Percentiles rank a stretch among this genome's conserved stretches.
Conservation (phyloP, 53 echinoderm and acorn worm genomes). For the Antedon mediterranea region DNA sequence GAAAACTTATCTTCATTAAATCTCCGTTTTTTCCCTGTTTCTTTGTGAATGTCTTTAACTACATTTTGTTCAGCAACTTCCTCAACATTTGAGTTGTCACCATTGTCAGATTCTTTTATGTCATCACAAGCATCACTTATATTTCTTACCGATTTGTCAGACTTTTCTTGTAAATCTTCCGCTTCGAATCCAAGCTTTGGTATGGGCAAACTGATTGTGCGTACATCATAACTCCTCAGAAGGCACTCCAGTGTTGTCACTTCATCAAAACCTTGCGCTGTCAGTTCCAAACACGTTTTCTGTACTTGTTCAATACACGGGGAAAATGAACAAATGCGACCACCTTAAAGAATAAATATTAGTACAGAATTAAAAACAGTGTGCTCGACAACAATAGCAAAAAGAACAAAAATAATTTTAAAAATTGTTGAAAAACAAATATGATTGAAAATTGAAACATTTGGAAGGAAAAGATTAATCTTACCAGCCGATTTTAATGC, state of each 20-base stretch:
- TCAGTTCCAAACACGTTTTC: conserved; percentile 41
- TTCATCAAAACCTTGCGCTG: conserved; percentile 49
- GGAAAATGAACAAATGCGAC: conserved; percentile 80
- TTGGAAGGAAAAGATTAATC: too few relatives aligned
- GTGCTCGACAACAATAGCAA: too few relatives aligned
- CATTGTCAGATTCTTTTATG: background rate
- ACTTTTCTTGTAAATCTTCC: too few relatives aligned
- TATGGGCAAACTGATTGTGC: conserved; percentile 36
- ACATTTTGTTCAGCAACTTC: background rate
- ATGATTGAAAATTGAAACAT: background rate
- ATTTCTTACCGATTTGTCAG: background rate
- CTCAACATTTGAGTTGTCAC: background rate
- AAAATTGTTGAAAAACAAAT: background rate
- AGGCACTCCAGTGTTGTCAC: conserved; percentile 66
- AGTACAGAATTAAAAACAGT: too few relatives aligned
- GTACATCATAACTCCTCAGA: conserved; percentile 48
- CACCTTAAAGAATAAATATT: conserved; percentile 28
- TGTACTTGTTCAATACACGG: conserved; percentile 98
- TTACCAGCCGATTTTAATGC: conserved; percentile 53
- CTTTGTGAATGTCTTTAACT: background rate
- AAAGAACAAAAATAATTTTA: too few relatives aligned
- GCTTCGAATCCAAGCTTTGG: conserved; percentile 41
- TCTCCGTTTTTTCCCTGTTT: conserved; percentile 9
- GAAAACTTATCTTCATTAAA: conserved; percentile 2
- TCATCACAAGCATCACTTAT: background rate